Conservation (phyloP, 1,140 invertebrate genomes). For the Rhynchophorus ferrugineus region DNA sequence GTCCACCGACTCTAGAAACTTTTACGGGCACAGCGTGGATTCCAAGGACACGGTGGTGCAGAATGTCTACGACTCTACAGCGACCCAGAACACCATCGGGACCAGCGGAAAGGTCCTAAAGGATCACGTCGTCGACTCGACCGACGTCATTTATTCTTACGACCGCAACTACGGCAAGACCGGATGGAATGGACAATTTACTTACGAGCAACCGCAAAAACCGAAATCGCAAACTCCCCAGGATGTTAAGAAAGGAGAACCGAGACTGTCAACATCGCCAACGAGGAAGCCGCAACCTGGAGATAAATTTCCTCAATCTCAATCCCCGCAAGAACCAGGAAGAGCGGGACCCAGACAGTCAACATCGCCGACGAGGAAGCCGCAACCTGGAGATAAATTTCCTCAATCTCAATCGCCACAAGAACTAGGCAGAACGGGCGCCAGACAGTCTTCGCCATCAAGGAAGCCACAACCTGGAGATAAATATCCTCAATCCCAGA, state of each 20-base stretch:
- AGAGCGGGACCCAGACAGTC: no score
- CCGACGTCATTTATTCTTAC: slow-evolving; percentile 33
- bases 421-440: not conserved
- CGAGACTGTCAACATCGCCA: slow-evolving; percentile 1
- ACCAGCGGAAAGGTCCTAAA: slow-evolving; percentile 31
- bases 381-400: not conserved
- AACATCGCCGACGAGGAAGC: slow-evolving; percentile 5
- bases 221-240: slow-evolving; percentile 3
- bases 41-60: slow-evolving; percentile 25
- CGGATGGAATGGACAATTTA: slow-evolving; percentile 33
- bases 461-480: not conserved
- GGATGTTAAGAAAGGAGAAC: not conserved
- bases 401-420: no score
- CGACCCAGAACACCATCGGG: slow-evolving; percentile 34
- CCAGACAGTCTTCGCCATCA: not conserved
- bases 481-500: no score
- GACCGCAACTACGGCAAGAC: slow-evolving; percentile 34
- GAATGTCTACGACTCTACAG: slow-evolving; percentile 32
- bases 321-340: no score
- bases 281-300: slow-evolving; percentile 2
- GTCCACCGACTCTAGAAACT: slow-evolving; percentile 27
- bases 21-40: slow-evolving; percentile 30
- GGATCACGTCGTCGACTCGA: slow-evolving; percentile 28
- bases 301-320: no score
- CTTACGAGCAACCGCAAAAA: slow-evolving; percentile 26